phyloP scores from a whole-genome alignment of 2,797 vertebrate species.

The Phataginus tetradactyla region DNA sequence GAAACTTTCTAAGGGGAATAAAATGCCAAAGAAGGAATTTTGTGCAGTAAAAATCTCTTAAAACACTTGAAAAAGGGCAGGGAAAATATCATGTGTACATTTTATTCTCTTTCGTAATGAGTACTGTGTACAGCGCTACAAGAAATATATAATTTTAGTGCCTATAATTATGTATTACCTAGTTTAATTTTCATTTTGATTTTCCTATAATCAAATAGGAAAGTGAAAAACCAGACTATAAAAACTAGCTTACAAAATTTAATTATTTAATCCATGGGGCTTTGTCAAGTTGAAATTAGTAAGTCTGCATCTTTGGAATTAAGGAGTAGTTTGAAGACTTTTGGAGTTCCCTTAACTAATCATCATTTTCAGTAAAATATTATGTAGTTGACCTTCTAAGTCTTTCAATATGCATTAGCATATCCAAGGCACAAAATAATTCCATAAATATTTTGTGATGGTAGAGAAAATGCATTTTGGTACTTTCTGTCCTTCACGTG shows the following conservation, averaged over 20 bases:
- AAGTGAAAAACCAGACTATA: constrained; percentile 12
- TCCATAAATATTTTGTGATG: neutral
- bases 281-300: neutral
- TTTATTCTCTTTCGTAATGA: constrained; percentile 12
- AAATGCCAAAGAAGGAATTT: constrained; percentile 39
- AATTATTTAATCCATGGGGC: neutral
- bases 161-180: neutral
- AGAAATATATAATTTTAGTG: constrained; percentile 22
- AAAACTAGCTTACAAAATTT: constrained; percentile 27
- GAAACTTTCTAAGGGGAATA: constrained; percentile 3
- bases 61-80: neutral
- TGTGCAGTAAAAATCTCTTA: neutral
- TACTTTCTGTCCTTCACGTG: neutral
- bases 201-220: constrained; percentile 39
- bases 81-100: neutral
- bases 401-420: neutral
- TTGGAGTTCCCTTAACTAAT: neutral
- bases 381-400: neutral
- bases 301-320: constrained; percentile 20
- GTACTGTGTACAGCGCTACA: neutral
- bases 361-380: neutral
- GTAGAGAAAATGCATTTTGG: constrained; percentile 3
- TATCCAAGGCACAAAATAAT: constrained; percentile 28
- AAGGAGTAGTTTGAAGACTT: neutral
- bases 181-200: neutral